These are phyloP conservation scores for Hoplostethus atlanticus DNA, from an alignment of 2,797 vertebrate genomes.

Conservation along the genomic window DNA sequence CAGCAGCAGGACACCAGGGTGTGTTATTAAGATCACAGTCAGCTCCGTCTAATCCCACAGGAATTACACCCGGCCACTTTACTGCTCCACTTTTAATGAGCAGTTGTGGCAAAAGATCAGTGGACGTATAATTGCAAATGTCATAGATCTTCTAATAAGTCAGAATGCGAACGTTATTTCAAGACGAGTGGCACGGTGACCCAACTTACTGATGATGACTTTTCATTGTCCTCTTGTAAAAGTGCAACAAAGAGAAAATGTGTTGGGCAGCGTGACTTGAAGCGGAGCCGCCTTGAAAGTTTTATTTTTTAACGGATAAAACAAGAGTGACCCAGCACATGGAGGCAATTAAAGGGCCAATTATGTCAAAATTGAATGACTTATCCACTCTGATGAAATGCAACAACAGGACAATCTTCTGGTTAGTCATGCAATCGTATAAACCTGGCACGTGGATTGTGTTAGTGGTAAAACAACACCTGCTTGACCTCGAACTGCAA, in stretches of 20 bases:
- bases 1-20: constrained; percentile 71
- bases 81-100: constrained; percentile 66
- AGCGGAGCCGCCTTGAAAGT: constrained; percentile 15
- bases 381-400: constrained; percentile 49
- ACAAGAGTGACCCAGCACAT: constrained; percentile 51
- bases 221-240: constrained; percentile 47
- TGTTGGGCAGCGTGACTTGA: constrained; percentile 36
- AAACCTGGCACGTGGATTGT: constrained; percentile 55
- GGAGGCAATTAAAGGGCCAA: constrained; percentile 55
- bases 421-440: constrained; percentile 65
- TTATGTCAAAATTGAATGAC: constrained; percentile 53
- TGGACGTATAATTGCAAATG: constrained; percentile 75
- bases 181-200: constrained; percentile 22
- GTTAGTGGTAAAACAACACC: constrained; percentile 69
- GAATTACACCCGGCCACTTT: constrained; percentile 61
- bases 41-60: constrained; percentile 66
- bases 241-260: constrained; percentile 34
- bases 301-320: constrained; percentile 30
- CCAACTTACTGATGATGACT: constrained; percentile 27
- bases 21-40: constrained; percentile 77
- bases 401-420: constrained; percentile 59
- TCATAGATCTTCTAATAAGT: constrained; percentile 66
- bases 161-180: constrained; percentile 60
- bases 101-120: constrained; percentile 64
- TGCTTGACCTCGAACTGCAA: constrained; percentile 62